Evolutionary conservation across 37 sponge, comb jelly and placozoan genomes (phyloP).

Genomic region (Bolinopsis microptera): DNA sequence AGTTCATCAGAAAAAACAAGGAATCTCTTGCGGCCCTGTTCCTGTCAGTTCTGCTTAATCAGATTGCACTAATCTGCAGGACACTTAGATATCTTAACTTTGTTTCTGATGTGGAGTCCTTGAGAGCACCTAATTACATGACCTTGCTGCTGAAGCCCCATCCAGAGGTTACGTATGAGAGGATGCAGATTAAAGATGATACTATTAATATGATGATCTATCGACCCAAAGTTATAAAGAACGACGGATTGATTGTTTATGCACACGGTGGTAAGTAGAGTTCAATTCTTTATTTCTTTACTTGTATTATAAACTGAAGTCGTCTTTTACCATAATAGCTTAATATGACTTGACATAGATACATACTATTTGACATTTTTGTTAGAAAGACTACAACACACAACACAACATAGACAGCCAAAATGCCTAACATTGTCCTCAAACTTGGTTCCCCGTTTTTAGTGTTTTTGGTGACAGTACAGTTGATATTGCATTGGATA

Average conservation of each 20-base stretch:
- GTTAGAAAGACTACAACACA: no score
- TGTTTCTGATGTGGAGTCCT: slow-evolving; percentile 25
- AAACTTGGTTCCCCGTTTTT: no score
- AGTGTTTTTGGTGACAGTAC: no score
- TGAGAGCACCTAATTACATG: neutral
- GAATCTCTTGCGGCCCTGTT: neutral
- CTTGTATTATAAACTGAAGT: no score
- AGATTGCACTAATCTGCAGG: neutral
- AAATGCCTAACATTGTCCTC: no score
- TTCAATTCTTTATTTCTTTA: neutral
- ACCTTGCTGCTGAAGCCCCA: slow-evolving; percentile 22
- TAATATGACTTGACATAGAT: no score
- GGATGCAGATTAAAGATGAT: neutral
- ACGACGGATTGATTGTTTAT: neutral
- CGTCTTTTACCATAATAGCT: no score
- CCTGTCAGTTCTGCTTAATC: neutral
- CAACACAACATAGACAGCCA: no score
- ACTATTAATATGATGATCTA: slow-evolving; percentile 18
- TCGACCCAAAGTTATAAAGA: neutral
- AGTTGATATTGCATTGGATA: no score
- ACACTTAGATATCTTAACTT: neutral
- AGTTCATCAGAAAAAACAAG: neutral
- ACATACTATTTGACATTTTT: no score
- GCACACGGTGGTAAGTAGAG: slow-evolving; percentile 33
- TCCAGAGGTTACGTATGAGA: slow-evolving; percentile 26